A percentile compares a stretch with the other conserved stretches of the same genome.
These are phyloP conservation scores for Polylopha cassiicola DNA, from an alignment of 2,888 invertebrate genomes.

Conservation along the genomic window DNA sequence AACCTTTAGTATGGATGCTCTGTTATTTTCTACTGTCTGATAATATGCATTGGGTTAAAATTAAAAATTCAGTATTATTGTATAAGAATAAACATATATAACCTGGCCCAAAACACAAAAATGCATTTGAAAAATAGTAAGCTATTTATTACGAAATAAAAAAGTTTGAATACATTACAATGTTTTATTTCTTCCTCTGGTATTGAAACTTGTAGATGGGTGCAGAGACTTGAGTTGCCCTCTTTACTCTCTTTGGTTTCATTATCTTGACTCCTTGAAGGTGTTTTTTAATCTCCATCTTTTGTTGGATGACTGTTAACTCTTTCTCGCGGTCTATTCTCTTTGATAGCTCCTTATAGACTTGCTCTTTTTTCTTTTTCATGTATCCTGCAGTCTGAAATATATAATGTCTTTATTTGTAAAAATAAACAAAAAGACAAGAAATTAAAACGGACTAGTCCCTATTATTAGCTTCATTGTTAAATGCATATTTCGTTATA, in stretches of 20 bases:
- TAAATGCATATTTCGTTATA: no score
- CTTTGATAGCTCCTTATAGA: slow-evolving; percentile 85
- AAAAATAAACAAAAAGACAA: no score
- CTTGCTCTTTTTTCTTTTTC: slow-evolving; percentile 77
- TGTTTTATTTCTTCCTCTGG: slow-evolving; percentile 84
- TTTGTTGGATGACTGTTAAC: slow-evolving; percentile 84
- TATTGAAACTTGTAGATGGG: slow-evolving; percentile 89
- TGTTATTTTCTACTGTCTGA: no score
- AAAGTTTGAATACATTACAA: slow-evolving; percentile 18
- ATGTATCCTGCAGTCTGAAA: slow-evolving; percentile 64
- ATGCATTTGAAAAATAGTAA: slow-evolving; percentile 22
- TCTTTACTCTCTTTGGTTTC: slow-evolving; percentile 80
- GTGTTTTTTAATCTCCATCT: slow-evolving; percentile 84
- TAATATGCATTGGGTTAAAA: no score
- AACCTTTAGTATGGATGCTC: no score
- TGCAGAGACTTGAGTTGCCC: slow-evolving; percentile 81
- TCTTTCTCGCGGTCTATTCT: slow-evolving; percentile 87
- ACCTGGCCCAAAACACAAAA: slow-evolving; percentile 12
- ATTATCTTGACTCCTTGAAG: slow-evolving; percentile 80
- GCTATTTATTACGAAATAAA: slow-evolving; percentile 35
- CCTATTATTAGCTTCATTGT: no score
- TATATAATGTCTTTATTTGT: background rate
- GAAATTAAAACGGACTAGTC: no score
- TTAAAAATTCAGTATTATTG: slow-evolving; percentile 21
- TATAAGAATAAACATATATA: background rate